A percentile compares a stretch with the other conserved stretches of the same genome.
Evolutionary conservation across 1,140 invertebrate genomes (phyloP).

Genomic region (Euglossa dilemma): DNA sequence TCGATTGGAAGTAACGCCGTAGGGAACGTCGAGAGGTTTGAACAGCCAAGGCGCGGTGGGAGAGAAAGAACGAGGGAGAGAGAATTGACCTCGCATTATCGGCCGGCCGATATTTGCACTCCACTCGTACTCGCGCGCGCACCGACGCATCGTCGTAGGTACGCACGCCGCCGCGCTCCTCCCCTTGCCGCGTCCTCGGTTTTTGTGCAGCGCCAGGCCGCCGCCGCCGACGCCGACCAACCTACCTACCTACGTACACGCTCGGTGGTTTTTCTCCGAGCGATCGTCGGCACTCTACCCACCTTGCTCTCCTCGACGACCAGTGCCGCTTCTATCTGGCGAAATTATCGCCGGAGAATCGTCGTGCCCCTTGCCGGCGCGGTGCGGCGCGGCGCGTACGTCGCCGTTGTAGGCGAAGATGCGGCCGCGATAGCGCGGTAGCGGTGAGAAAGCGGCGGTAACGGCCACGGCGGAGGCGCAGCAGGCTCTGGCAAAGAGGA

Average conservation of each 20-base stretch:
- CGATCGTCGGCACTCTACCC: not conserved
- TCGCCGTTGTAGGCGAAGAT: constrained; percentile 24
- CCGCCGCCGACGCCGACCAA: too few species aligned
- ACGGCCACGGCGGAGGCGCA: not conserved
- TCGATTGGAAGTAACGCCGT: constrained; percentile 63
- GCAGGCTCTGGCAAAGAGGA: not conserved
- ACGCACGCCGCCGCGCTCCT: too few species aligned
- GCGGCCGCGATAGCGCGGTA: constrained; percentile 25
- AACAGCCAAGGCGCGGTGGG: constrained; percentile 32
- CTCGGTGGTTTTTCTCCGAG: not conserved
- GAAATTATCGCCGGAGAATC: not conserved
- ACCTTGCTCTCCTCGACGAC: not conserved
- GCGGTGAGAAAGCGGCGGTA: not conserved
- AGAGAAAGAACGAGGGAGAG: constrained; percentile 30
- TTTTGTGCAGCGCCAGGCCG: too few species aligned
- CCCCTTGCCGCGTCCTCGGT: too few species aligned
- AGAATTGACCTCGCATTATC: constrained; percentile 79
- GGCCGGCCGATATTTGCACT: constrained; percentile 80
- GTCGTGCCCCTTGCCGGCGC: not conserved
- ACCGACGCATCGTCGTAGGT: constrained; percentile 46
- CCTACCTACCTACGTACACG: not conserved
- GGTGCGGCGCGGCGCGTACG: too few species aligned
- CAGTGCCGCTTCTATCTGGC: not conserved
- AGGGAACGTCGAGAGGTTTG: constrained; percentile 42
- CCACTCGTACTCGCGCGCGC: constrained; percentile 73